Percentiles rank a stretch among this genome's conserved stretches.
Evolutionary conservation across 1,140 invertebrate species (phyloP).

Genomic region (Hylyphantes graminicola): DNA sequence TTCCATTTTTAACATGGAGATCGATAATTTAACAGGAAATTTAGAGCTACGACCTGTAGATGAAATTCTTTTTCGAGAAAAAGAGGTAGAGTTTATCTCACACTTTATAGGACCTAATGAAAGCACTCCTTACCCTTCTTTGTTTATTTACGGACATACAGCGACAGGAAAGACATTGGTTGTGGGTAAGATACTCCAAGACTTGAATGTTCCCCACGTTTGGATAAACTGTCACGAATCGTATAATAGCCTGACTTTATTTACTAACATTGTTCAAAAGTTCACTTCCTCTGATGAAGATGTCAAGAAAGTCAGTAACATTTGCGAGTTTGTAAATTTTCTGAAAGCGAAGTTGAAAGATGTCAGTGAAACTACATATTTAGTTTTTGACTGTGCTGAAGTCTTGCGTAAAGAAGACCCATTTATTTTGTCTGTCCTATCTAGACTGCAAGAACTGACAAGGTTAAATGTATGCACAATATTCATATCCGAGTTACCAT

Average conservation of each 20-base stretch:
- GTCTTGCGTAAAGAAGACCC: constrained; percentile 32
- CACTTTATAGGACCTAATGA: background rate
- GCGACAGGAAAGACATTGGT: constrained; percentile 83
- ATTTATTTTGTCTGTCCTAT: constrained; percentile 6
- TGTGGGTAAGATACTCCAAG: constrained; percentile 72
- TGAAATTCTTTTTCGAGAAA: constrained; percentile 29
- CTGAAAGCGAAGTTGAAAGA: background rate
- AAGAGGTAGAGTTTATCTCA: constrained; percentile 19
- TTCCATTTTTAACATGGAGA: too few relatives aligned
- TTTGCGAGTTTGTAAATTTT: constrained; percentile 69
- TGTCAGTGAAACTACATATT: constrained; percentile 18
- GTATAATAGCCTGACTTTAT: constrained; percentile 79
- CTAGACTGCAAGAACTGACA: constrained; percentile 63
- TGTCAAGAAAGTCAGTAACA: constrained; percentile 10
- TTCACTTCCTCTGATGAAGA: background rate
- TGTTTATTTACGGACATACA: constrained; percentile 81
- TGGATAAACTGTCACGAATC: constrained; percentile 86
- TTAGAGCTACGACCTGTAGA: too few relatives aligned
- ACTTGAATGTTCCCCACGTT: constrained; percentile 74
- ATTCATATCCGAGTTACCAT: constrained; percentile 81
- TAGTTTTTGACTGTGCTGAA: constrained; percentile 42
- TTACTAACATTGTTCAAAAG: constrained; percentile 78
- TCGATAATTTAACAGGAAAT: too few relatives aligned
- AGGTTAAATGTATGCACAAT: constrained; percentile 78
- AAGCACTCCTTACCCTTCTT: constrained; percentile 21